Evolutionary conservation across 37 sponge, comb jelly and placozoan species (phyloP).

Genomic region (Ephydatia muelleri): DNA sequence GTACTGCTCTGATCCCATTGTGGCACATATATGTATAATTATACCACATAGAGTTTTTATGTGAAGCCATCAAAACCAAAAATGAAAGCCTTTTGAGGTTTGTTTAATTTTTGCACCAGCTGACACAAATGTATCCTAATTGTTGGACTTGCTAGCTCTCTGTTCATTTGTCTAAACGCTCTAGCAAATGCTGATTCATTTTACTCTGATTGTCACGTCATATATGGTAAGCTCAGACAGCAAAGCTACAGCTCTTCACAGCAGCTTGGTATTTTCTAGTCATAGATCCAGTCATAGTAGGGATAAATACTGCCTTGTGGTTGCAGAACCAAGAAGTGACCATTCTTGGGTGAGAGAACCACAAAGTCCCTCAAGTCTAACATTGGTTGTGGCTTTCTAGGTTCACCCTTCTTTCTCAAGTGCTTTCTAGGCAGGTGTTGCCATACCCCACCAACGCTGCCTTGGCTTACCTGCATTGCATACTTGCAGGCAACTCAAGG

Average conservation of each 20-base stretch:
- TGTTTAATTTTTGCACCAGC: not conserved
- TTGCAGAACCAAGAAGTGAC: conserved; percentile 34
- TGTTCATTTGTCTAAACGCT: conserved; percentile 38
- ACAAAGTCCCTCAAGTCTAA: not conserved
- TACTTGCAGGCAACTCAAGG: too few relatives aligned
- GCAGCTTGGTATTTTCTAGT: conserved; percentile 12
- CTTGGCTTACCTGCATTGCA: too few relatives aligned
- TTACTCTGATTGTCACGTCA: conserved; percentile 55
- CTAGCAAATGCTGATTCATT: conserved; percentile 48
- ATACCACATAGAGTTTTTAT: conserved; percentile 65
- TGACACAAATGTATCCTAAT: not conserved
- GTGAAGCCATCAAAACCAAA: conserved; percentile 67
- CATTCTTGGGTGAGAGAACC: conserved; percentile 25
- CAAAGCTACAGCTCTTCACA: not conserved
- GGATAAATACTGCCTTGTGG: conserved; percentile 20
- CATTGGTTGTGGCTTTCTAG: not conserved
- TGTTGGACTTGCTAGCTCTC: conserved; percentile 20
- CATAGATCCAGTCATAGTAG: conserved; percentile 53
- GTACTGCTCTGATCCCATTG: not conserved
- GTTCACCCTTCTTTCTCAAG: not conserved
- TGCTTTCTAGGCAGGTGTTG: not conserved
- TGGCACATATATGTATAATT: not conserved
- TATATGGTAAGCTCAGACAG: conserved; percentile 45
- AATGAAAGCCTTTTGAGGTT: conserved; percentile 48
- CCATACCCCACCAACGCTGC: too few relatives aligned